Base-by-base conservation (phyloP, 1,140 invertebrate genomes). In the Drosophila pallidifrons region DNA sequence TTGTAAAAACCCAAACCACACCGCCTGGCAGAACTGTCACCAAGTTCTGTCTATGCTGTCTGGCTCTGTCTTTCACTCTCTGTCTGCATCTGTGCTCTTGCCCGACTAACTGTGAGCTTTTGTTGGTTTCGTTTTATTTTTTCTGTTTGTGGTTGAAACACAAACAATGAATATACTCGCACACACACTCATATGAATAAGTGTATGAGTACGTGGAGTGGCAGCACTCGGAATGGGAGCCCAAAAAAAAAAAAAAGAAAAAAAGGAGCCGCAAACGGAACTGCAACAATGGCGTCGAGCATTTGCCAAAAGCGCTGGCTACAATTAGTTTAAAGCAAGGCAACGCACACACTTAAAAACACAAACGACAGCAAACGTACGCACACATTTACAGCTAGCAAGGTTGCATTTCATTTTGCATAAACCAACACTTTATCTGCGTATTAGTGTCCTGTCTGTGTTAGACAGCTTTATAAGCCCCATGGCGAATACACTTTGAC, bases 251-350 rank as follows among this genome's bases (percentile, higher is more conserved):
- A 70, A 38, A 3, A 38, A 10, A 38, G 8, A 49, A 32, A 20
- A 32, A 74, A 38, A 5, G 38, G 71, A 8, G 28, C 60, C 45
- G 30, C 58, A 35, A 55, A 41, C 41, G 55, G 30, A 59, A 75
- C 43, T 68, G 49, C 71, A 58, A 63, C 75, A 72, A 68, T 64
- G 52, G 73, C 49, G 78, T 70, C 59, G 55, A 66, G 79, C 75
- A 78, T 72, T 85, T 74, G 77, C 67, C 49, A 64, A 77, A 85
- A 85, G 63, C 76, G 75, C 51, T 68, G 35, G 38, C 82, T 72
- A 77, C 76, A 87, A 87, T 87, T 87, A 87, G 82, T 81, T 82
- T 79, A 77, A 80, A 80, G 71, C 63, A 51, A 77, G 69, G 70
- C 61, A 68, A 65, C 43, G 30, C 55, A 75, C 41, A 66, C 43